Evolutionary conservation across 92 coral and sea anemone species (phyloP), one percentile per base, ranked within the genome.

Genomic region (Porites divaricata): DNA sequence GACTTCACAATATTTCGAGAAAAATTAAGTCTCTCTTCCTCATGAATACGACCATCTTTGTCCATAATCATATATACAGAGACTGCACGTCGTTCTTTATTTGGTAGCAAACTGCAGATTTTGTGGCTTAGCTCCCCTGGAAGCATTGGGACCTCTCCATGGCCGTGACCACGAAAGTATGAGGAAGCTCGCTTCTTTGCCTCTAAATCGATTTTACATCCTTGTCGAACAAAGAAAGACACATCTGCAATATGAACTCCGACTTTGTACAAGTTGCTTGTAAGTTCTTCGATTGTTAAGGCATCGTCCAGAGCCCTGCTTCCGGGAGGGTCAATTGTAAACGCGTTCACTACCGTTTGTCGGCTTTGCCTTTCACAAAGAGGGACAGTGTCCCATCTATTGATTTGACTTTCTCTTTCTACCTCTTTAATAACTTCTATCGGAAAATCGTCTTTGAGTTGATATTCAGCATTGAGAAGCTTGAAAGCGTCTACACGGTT

Each of bases 301-400:
- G 96, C 96, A 85, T 93, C 96, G 63, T 93, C 96, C 62, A 93
- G 82, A 59, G 91, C 94, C 66, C 23, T 83, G 20, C 93, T 89
- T 8, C 78, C 70, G 11, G 92, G 88, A 70, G 94, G 93, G 88
- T 93, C 96, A 52, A 93, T 83, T 50, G 96, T 93, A 68, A 93
- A 93, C 54, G 83, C 92, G 66, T 77, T 74, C 23, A 24, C 21
- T 0, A 89, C 81, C 8, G 1, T 41, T 12, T 7, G 49, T 17
- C 95, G 87, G 20, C 28, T 63, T 9, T 11, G 35, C n/a, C 75
- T 76, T 63, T 93, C 96, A 28, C 22, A 26, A 4, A n/a, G 19
- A 3, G 94, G 92, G 57, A 90, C 76, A 9, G 35, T 41, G 67
- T 75, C 41, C 50, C 81, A 72, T 14, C 20, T 14, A 1, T 66